Evolutionary conservation across 30 jellyfish, hydroid and myxozoan species (phyloP), one percentile per base, ranked within the genome.

Genomic region (Nemopilema nomurai): DNA sequence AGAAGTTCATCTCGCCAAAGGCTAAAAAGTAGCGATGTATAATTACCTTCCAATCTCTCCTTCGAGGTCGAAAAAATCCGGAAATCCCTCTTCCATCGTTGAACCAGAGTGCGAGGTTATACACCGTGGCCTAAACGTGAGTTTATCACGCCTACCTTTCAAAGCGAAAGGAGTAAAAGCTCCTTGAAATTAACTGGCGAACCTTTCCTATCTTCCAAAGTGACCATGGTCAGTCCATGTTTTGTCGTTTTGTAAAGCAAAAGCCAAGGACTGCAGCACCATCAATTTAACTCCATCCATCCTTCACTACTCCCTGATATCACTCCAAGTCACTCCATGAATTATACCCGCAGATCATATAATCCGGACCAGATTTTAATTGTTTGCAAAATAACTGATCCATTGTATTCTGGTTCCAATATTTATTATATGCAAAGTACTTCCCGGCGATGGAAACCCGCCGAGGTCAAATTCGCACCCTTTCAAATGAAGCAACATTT

Each of bases 71-170:
- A 49, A 80, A 67, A 57, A 71, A 69, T 82, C 86, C 72, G 96
- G 96, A 68, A 88, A 77, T 79, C 89, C 96, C 64, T 41, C 96
- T 24, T 88, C 91, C 96, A 88, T 88, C 53, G 65, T 81, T 74
- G 25, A 49, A 32, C 64, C 67, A 72, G 67, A 20, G 13, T 41
- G 13, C 13, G 13, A 41, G 24, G 50, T 41, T 41, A 41, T 41
- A 13, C 57, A 41, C 57, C 13, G 13, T 13, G 57, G 57, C 57
- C 57, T 41, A 41, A 41, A 41, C 57, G 57, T 41, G 57, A 41
- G 57, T 6, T 41, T 41, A 41, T 41, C 57, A 41, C 57, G 57
- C 57, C 57, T 41, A 6, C 13, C 57, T 41, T 41, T 41, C 57
- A 6, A 6, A 41, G 13, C 57, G 57, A 41, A 41, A 41, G 57